These are phyloP conservation scores for Magallana nippona DNA, from an alignment of 2,888 invertebrate genomes.

Conservation along the genomic window DNA sequence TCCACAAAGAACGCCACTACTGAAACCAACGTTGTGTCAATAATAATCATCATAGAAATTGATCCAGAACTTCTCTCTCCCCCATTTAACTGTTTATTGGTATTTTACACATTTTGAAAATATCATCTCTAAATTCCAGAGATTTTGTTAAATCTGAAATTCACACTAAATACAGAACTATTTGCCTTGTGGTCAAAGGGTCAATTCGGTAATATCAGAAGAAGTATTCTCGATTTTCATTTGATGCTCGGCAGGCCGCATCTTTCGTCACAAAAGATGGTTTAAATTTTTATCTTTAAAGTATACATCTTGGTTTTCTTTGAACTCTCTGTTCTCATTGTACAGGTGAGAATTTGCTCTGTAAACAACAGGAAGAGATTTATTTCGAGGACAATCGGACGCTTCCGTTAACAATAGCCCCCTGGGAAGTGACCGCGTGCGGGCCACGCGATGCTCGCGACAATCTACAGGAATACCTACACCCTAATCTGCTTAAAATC, in stretches of 20 bases:
- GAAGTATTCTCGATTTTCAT: not conserved
- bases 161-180: not conserved
- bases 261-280: conserved; percentile 20
- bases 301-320: conserved; percentile 2
- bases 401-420: conserved; percentile 20
- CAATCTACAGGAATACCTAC: not conserved
- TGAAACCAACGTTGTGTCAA: too few species aligned
- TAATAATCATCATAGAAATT: too few species aligned
- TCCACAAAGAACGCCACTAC: too few species aligned
- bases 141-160: too few species aligned
- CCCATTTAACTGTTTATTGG: too few species aligned
- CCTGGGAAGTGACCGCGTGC: conserved; percentile 23
- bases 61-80: too few species aligned
- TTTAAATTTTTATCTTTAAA: conserved; percentile 2
- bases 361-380: not conserved
- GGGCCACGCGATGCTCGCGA: conserved; percentile 18
- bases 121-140: too few species aligned
- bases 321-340: conserved; percentile 13
- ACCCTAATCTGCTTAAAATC: conserved; percentile 11
- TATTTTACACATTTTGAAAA: too few species aligned
- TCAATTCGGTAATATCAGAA: not conserved
- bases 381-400: not conserved
- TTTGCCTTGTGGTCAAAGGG: not conserved
- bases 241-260: not conserved
- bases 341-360: not conserved